These are phyloP conservation scores for Oligia latruncula DNA, from an alignment of 2,888 invertebrate species.

Conservation along the genomic window DNA sequence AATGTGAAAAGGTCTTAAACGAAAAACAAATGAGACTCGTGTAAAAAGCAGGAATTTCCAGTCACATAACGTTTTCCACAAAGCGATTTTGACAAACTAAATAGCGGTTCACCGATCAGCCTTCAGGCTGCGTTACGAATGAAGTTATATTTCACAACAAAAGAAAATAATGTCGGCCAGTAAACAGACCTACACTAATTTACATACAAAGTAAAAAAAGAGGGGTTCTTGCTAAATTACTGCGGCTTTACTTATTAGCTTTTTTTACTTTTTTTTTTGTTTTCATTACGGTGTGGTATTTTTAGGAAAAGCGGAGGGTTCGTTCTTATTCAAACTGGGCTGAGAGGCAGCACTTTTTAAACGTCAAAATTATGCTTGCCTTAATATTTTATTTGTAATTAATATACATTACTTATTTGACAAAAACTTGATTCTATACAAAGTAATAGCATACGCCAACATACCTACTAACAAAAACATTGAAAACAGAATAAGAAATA, in stretches of 20 bases:
- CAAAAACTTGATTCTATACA: too few relatives aligned
- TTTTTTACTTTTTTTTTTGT: constrained; percentile 12
- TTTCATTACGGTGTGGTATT: neutral
- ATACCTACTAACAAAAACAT: too few relatives aligned
- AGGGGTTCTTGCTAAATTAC: constrained; percentile 36
- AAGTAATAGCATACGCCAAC: too few relatives aligned
- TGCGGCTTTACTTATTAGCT: constrained; percentile 38
- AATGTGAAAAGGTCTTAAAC: too few relatives aligned
- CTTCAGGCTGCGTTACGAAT: neutral
- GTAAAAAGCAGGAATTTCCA: neutral
- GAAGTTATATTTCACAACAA: constrained; percentile 25
- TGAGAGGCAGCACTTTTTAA: neutral
- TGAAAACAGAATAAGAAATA: too few relatives aligned
- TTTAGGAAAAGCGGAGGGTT: neutral
- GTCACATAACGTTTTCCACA: neutral
- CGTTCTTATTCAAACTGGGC: neutral
- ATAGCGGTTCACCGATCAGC: neutral
- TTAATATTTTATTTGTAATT: too few relatives aligned
- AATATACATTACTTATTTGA: too few relatives aligned
- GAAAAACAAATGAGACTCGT: neutral
- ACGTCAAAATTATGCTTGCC: neutral
- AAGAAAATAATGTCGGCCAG: neutral
- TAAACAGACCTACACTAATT: constrained; percentile 20
- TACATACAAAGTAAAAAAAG: constrained; percentile 30
- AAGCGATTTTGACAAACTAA: constrained; percentile 4